Base-by-base conservation (phyloP, 2,888 invertebrate genomes). In the Blera fallax region DNA sequence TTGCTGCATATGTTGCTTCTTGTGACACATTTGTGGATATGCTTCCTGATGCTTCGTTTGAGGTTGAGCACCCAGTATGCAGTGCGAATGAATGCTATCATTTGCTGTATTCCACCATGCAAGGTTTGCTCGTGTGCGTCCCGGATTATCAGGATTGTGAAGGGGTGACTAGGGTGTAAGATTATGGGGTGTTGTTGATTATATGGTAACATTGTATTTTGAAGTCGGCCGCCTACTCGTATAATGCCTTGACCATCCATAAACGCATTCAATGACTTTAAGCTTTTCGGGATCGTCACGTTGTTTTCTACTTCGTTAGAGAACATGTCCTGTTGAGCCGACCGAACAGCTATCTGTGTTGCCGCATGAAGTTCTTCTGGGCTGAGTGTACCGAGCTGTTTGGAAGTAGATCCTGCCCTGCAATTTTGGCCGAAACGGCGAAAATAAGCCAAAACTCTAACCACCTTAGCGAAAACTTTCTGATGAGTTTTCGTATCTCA, bases 181-280 rank as follows among this genome's bases (percentile, higher is more conserved):
- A 50, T 50, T 1, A 65, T 21, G 1, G 50, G 65, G 21, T 65
- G 37, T 14, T 18, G 48, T n/a, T 65, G 65, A 2, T 21, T 50
- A 11, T 64, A 64, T 3, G 62, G 16, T 2, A 48, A 5, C 1
- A 45, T n/a, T 65, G 50, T 1, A n/a, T n/a, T n/a, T n/a, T n/a
- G n/a, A n/a, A 50, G 27, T 40, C 18, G 11, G n/a, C 64, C 48
- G 8, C 64, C 67, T 10, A 67, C 52, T n/a, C 67, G 67, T 3
- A 67, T 24, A 7, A 67, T 67, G 6, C 52, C 52, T 10, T 52
- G 3, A 10, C 52, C 52, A 40, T 67, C 52, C n/a, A 14, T 67
- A 10, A 67, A 67, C 2, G 67, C 40, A 11, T 52, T 67, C 0
- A 67, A 52, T 11, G 52, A 54, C 4, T 27, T 37, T 10, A 69